phyloP scores from a whole-genome alignment of 2,797 vertebrate genomes.

The Lophura swinhoii region DNA sequence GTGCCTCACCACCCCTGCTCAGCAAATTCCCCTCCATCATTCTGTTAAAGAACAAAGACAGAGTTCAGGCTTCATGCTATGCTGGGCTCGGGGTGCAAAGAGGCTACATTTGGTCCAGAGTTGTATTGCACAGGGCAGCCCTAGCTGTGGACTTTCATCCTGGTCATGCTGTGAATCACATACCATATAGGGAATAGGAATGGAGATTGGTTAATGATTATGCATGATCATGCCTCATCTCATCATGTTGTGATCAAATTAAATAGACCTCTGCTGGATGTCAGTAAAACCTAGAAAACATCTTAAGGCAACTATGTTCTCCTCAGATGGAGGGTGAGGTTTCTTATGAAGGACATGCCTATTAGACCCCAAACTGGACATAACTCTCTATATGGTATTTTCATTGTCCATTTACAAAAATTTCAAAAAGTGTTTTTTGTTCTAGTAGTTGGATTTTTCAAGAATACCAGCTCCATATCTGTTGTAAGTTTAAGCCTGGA shows the following conservation, averaged over 20 bases:
- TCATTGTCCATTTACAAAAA: not conserved
- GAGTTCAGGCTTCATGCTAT: fast-evolving
- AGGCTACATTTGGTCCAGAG: not conserved
- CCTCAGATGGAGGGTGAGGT: not conserved
- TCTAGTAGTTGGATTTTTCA: not conserved
- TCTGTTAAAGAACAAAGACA: not conserved
- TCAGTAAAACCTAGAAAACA: not conserved
- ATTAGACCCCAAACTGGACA: not conserved
- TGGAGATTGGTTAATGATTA: not conserved
- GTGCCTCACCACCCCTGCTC: not conserved
- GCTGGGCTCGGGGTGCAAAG: not conserved
- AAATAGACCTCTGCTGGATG: not conserved
- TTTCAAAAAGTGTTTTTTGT: not conserved
- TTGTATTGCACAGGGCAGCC: not conserved
- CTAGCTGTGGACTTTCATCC: not conserved
- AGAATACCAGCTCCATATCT: not conserved
- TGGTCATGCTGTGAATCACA: not conserved
- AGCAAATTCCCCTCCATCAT: fast-evolving
- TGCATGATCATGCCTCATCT: not conserved
- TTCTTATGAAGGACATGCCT: fast-evolving
- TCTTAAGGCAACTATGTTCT: fast-evolving
- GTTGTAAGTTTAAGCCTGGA: not conserved
- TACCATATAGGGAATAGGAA: not conserved
- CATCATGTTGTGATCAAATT: not conserved
- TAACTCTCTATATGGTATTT: not conserved